These are phyloP conservation scores for Cordilura impudica DNA, from an alignment of 2,888 invertebrate genomes.

Conservation along the genomic window DNA sequence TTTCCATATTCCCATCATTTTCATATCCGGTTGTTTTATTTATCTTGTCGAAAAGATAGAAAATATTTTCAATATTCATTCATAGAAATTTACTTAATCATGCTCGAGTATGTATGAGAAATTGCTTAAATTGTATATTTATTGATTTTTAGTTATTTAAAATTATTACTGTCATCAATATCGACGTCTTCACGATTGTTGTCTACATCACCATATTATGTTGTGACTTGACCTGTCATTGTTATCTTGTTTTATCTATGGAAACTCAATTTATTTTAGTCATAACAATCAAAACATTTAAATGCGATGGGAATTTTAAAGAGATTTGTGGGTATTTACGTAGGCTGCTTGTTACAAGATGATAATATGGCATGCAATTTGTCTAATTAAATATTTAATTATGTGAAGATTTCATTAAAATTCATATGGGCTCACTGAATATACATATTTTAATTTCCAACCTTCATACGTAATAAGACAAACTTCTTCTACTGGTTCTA, in stretches of 20 bases:
- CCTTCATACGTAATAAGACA: no score
- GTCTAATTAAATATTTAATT: no score
- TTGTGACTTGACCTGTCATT: constrained; percentile 53
- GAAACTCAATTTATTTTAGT: constrained; percentile 26
- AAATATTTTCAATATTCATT: neutral
- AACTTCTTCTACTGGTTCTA: no score
- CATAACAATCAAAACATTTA: constrained; percentile 5
- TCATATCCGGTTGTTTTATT: constrained; percentile 18
- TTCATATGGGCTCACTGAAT: no score
- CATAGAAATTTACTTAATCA: no score
- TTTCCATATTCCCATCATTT: constrained; percentile 23
- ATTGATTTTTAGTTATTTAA: neutral
- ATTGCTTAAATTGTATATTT: no score
- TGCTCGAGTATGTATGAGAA: neutral
- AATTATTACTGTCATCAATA: neutral
- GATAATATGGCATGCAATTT: no score
- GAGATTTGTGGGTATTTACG: neutral
- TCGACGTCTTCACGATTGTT: constrained; percentile 25
- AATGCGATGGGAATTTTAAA: constrained; percentile 6
- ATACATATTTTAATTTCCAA: no score
- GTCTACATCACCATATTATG: constrained; percentile 21
- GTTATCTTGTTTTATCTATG: constrained; percentile 13
- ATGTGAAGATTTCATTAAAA: no score
- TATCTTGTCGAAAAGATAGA: neutral
- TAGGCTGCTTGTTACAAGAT: neutral